These are phyloP conservation scores for Cataglyphis rosenhaueri DNA, from an alignment of 2,888 invertebrate genomes.

Conservation along the genomic window DNA sequence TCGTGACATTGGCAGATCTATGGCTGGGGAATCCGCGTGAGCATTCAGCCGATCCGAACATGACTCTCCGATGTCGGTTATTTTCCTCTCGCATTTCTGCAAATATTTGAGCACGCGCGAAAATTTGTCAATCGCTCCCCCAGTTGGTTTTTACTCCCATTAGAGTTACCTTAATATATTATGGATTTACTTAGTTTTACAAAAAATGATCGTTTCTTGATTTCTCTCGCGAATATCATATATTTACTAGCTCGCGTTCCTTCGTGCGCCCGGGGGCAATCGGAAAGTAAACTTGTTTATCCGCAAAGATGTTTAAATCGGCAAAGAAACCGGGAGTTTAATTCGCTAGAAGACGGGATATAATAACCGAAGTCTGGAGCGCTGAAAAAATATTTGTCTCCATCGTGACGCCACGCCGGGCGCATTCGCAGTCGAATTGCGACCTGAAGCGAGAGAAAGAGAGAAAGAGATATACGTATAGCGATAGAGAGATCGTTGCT, in stretches of 20 bases:
- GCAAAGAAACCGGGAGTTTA: constrained; percentile 30
- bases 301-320: constrained; percentile 46
- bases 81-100: neutral
- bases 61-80: constrained; percentile 27
- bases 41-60: constrained; percentile 10
- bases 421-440: constrained; percentile 21
- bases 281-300: constrained; percentile 50
- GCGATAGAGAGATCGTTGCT: constrained; percentile 63
- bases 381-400: constrained; percentile 54
- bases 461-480: neutral
- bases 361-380: constrained; percentile 46
- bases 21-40: constrained; percentile 15
- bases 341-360: constrained; percentile 46
- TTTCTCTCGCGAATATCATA: constrained; percentile 22
- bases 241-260: constrained; percentile 5
- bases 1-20: constrained; percentile 40
- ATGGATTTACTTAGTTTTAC: neutral
- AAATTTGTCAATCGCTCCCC: neutral
- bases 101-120: neutral
- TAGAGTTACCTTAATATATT: neutral
- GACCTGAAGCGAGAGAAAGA: neutral
- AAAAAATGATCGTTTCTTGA: constrained; percentile 30
- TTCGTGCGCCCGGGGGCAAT: constrained; percentile 14
- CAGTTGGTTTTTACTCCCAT: neutral
- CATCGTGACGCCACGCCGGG: constrained; percentile 6